Percentiles rank a stretch among this genome's conserved stretches.
Conservation (phyloP, 1,140 invertebrate species). For the Ostrea denselamellosa region DNA sequence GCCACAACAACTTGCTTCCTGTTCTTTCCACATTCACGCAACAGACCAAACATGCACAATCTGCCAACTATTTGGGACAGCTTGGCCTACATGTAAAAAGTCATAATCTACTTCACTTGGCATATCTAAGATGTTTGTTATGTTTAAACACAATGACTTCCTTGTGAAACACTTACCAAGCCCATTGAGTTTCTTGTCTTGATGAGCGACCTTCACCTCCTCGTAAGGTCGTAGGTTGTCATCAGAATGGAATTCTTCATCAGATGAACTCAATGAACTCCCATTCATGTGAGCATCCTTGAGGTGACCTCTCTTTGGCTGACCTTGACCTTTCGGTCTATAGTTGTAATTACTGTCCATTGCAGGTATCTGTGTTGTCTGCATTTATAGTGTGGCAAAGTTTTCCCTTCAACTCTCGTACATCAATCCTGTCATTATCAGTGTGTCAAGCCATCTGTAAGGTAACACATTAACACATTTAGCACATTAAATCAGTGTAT, state of each 20-base stretch:
- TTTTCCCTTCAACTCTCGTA: not conserved
- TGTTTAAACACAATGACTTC: not conserved
- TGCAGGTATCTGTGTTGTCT: not conserved
- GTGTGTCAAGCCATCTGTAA: not conserved
- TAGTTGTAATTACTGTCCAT: conserved; percentile 41
- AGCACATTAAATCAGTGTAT: too few relatives aligned
- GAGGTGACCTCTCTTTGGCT: conserved; percentile 38
- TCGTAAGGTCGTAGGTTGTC: conserved; percentile 76
- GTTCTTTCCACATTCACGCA: not conserved
- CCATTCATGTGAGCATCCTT: conserved; percentile 66
- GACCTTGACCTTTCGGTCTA: conserved; percentile 28
- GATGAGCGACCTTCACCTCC: conserved; percentile 74
- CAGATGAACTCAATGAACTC: conserved; percentile 70
- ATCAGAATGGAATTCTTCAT: conserved; percentile 75
- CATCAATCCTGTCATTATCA: not conserved
- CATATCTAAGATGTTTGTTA: not conserved
- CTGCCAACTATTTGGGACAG: not conserved
- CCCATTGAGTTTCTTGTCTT: conserved; percentile 74
- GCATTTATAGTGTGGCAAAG: conserved; percentile 1
- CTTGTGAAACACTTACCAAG: conserved; percentile 66
- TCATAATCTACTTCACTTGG: not conserved
- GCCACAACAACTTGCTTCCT: not conserved
- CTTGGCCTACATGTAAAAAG: not conserved
- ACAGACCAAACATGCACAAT: not conserved
- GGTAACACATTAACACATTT: too few relatives aligned